phyloP scores from a whole-genome alignment of 2,888 invertebrate species.

The Sesia bembeciformis region DNA sequence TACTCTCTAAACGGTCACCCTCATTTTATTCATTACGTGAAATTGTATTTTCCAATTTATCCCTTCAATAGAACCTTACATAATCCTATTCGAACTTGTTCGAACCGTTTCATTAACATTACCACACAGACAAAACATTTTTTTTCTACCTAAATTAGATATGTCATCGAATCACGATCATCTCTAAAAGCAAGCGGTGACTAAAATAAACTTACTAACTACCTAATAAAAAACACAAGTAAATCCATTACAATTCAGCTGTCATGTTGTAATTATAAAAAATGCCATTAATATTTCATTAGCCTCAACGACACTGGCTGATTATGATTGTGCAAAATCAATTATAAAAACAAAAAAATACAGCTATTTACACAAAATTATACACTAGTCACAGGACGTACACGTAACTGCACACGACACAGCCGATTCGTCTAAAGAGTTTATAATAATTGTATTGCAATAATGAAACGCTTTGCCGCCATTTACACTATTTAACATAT shows the following conservation, averaged over 20 bases:
- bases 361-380: slow-evolving; percentile 55
- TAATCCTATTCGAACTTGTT: background rate
- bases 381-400: slow-evolving; percentile 56
- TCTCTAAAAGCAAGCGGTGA: slow-evolving; percentile 59
- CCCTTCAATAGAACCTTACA: background rate
- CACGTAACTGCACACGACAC: slow-evolving; percentile 65
- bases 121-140: slow-evolving; percentile 53
- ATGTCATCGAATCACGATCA: slow-evolving; percentile 69
- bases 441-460: slow-evolving; percentile 42
- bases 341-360: slow-evolving; percentile 8
- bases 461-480: slow-evolving; percentile 62
- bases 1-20: background rate
- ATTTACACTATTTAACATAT: slow-evolving; percentile 70
- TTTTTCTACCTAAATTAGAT: slow-evolving; percentile 66
- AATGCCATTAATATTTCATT: background rate
- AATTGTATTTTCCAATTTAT: background rate
- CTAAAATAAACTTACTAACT: slow-evolving; percentile 11
- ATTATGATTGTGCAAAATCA: background rate
- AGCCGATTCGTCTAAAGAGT: slow-evolving; percentile 68
- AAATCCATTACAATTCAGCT: background rate
- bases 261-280: background rate
- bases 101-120: slow-evolving; percentile 9
- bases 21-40: background rate
- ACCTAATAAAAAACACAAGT: background rate
- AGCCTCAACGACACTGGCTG: background rate